phyloP scores from a whole-genome alignment of 2,888 invertebrate genomes.

The Salpingus planirostris region DNA sequence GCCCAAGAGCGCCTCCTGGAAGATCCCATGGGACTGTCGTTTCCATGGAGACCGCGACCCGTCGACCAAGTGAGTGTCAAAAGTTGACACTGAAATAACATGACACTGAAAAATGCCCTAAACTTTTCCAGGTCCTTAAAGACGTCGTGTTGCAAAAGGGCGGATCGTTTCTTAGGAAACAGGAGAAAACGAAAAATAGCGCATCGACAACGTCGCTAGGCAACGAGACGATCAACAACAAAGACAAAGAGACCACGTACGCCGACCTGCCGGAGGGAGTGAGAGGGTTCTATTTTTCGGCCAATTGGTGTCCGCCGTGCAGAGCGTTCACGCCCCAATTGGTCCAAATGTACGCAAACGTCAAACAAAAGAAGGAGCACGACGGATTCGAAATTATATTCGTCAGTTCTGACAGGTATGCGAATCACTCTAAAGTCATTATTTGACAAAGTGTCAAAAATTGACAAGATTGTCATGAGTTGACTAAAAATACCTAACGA shows the following conservation, averaged over 20 bases:
- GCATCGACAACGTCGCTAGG: too few relatives aligned
- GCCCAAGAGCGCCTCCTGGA: conserved; percentile 58
- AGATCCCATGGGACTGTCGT: conserved; percentile 56
- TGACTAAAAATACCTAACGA: too few relatives aligned
- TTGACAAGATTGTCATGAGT: too few relatives aligned
- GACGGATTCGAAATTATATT: conserved; percentile 74
- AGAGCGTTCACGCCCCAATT: conserved; percentile 74
- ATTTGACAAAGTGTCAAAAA: too few relatives aligned
- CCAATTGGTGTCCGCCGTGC: conserved; percentile 88
- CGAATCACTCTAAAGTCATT: too few relatives aligned
- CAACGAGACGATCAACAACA: too few relatives aligned
- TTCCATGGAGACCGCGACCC: conserved; percentile 73
- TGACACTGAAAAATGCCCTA: not conserved
- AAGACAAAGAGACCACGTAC: conserved; percentile 35
- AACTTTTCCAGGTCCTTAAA: conserved; percentile 36
- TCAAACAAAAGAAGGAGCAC: conserved; percentile 59
- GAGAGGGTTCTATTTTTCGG: conserved; percentile 78
- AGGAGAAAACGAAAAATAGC: conserved; percentile 21
- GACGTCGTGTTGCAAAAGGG: conserved; percentile 42
- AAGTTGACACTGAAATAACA: too few relatives aligned
- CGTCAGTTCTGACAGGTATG: conserved; percentile 79
- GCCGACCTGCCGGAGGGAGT: conserved; percentile 55
- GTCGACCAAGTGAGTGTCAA: conserved; percentile 47
- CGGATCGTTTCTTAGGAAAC: conserved; percentile 32
- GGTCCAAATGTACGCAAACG: conserved; percentile 60